These are phyloP conservation scores for Tenthredo livida DNA, from an alignment of 2,888 invertebrate species.

Conservation along the genomic window DNA sequence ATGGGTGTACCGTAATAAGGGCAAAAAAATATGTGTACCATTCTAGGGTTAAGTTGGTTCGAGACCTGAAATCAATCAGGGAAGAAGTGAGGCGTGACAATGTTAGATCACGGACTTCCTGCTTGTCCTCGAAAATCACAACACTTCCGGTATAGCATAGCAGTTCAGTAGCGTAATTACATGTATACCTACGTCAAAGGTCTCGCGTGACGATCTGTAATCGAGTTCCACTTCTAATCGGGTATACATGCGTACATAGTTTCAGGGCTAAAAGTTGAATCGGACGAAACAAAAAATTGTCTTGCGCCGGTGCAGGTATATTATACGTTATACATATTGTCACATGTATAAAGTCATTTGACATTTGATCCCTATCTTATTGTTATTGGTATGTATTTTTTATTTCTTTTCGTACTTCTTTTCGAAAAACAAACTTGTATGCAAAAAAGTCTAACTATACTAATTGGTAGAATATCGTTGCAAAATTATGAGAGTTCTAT, in stretches of 20 bases:
- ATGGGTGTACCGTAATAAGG: too few species aligned
- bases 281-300: not conserved
- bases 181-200: not conserved
- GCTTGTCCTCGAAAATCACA: slow-evolving; percentile 28
- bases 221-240: not conserved
- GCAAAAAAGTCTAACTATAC: not conserved
- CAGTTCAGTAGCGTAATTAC: not conserved
- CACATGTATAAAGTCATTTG: not conserved
- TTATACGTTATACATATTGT: not conserved
- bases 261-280: slow-evolving; percentile 2
- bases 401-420: not conserved
- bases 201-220: slow-evolving; percentile 32
- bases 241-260: not conserved
- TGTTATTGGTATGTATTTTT: not conserved
- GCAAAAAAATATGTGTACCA: too few species aligned
- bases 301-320: slow-evolving; percentile 13
- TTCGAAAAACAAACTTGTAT: not conserved
- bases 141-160: slow-evolving; percentile 1
- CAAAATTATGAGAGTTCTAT: not conserved
- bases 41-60: not conserved
- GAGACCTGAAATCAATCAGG: not conserved
- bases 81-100: slow-evolving; percentile 6
- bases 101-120: slow-evolving; percentile 22
- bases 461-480: not conserved
- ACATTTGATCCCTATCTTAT: not conserved